Evolutionary conservation across 2,797 vertebrate species (phyloP), one percentile per base, ranked within the genome.

Genomic region (Epinephelus awoara): DNA sequence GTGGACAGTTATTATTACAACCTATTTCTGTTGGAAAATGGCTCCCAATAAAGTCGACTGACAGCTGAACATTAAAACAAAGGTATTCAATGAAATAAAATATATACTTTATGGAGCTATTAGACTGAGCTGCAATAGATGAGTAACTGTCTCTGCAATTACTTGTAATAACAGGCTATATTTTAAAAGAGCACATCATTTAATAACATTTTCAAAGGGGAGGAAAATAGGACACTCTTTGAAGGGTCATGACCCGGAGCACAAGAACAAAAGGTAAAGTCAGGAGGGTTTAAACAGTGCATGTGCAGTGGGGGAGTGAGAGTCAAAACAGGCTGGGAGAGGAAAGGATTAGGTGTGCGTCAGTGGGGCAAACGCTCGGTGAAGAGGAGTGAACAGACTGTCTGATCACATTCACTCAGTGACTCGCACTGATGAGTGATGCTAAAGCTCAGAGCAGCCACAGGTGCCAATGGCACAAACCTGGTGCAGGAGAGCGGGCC

Each of bases 401-500:
- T 81, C 71, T 84, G 81, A 70, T 67, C 66, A 72, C 88, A 90
- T 86, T 91, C 88, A 91, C 85, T 69, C 83, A 80, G 80, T 52
- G 79, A 72, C 67, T 83, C 50, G 71, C 51, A 58, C 67, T 74
- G 75, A 63, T 90, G 87, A 87, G 81, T 90, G 79, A 82, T 71
- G 76, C 83, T 83, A 77, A 88, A 88, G 89, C 80, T 91, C 84
- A 90, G 81, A 91, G 90, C 84, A 57, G 85, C 87, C 89, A 86
- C 84, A 83, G 81, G 91, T 87, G 88, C 85, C 88, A 84, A 61
- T 54, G 92, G 90, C 92, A 94, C 95, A 91, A 94, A 95, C 94
- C 95, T 95, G 93, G 90, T 84, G 92, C 88, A 87, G 94, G 92
- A 92, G 93, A 92, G 66, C 80, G 88, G 83, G 89, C 90, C 89